Evolutionary conservation across 2,888 invertebrate genomes (phyloP).

Genomic region (Tethea ocularis): DNA sequence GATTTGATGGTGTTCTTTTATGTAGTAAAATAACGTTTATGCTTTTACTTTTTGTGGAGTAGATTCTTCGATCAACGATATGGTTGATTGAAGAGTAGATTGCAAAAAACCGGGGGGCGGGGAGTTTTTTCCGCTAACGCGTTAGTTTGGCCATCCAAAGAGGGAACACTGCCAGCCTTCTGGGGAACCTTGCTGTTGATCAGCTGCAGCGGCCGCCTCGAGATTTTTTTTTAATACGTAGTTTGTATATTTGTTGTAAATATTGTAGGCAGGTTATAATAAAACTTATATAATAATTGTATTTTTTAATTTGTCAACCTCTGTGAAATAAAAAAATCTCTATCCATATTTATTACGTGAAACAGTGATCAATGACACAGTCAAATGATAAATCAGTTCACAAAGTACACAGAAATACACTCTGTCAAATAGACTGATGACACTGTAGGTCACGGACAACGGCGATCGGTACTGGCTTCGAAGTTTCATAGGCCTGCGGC

Average conservation of each 20-base stretch:
- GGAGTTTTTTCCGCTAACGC: no score
- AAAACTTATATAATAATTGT: neutral
- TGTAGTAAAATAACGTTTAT: neutral
- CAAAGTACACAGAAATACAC: neutral
- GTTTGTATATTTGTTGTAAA: no score
- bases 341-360: neutral
- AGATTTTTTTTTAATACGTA: no score
- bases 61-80: no score
- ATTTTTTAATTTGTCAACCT: neutral
- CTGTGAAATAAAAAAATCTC: neutral
- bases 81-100: no score
- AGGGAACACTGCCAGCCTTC: no score
- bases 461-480: neutral
- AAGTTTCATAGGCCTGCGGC: neutral
- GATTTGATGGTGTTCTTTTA: constrained; percentile 1
- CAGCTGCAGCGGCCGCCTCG: no score
- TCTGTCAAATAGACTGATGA: neutral
- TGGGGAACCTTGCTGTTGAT: no score
- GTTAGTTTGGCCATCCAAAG: no score
- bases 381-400: neutral
- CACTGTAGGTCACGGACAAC: neutral
- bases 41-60: neutral
- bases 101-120: no score
- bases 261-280: no score
- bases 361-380: neutral